Percentiles rank a stretch among this genome's conserved stretches.
Evolutionary conservation across 2,888 invertebrate species (phyloP).

Genomic region (Coecobrya sp.): DNA sequence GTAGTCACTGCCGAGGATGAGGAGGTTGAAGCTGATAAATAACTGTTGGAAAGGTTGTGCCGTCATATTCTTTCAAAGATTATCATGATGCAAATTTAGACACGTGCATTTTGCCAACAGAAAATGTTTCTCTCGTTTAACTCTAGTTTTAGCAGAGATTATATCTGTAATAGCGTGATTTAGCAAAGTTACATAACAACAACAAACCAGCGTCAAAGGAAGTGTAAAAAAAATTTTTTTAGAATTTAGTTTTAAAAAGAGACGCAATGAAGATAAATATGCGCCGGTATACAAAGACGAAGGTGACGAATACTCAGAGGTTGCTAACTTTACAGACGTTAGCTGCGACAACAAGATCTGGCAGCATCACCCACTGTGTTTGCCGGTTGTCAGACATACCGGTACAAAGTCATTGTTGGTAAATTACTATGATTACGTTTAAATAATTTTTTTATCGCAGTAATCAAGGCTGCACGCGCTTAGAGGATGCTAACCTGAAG

Average conservation of each 20-base stretch:
- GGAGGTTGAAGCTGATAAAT: constrained; percentile 9
- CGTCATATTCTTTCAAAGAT: neutral
- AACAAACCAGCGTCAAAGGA: constrained; percentile 26
- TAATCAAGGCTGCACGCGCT: constrained; percentile 63
- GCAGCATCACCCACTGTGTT: neutral
- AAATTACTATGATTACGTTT: constrained; percentile 68
- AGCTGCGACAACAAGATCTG: neutral
- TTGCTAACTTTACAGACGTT: neutral
- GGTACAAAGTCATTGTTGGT: constrained; percentile 64
- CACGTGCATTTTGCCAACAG: neutral
- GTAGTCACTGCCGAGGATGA: neutral
- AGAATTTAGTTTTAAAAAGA: neutral
- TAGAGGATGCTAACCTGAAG: neutral
- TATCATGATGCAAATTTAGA: constrained; percentile 22
- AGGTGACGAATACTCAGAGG: neutral
- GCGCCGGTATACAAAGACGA: constrained; percentile 11
- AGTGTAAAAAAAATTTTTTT: constrained; percentile 2
- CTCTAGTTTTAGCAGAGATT: neutral
- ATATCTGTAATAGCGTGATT: neutral
- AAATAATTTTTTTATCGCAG: constrained; percentile 61
- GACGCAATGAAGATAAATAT: too few species aligned
- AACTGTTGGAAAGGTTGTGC: constrained; percentile 34
- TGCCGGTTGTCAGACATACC: constrained; percentile 39
- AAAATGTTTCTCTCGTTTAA: neutral
- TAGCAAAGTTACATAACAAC: neutral